phyloP scores from a whole-genome alignment of 2,113 vertebrate species.

The Cephalopterus ornatus region DNA sequence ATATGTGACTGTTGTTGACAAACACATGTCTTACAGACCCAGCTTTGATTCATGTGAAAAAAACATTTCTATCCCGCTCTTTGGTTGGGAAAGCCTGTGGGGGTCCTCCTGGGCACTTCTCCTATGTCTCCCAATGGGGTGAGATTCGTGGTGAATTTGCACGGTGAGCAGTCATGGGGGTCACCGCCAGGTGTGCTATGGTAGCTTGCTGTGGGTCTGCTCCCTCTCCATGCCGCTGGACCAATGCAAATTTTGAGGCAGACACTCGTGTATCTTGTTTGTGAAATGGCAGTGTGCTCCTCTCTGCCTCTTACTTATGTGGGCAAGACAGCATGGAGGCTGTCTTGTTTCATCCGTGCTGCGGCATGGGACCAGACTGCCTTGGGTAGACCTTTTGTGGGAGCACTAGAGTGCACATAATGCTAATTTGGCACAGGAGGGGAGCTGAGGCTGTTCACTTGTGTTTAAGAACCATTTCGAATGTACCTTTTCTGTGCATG shows the following conservation, averaged over 20 bases:
- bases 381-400: background rate
- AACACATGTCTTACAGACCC: background rate
- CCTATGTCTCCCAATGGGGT: fast-evolving
- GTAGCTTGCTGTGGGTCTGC: background rate
- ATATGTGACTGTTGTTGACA: background rate
- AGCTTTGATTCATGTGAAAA: background rate
- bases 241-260: background rate
- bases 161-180: fast-evolving
- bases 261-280: fast-evolving
- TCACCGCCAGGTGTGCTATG: fast-evolving
- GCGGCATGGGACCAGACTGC: fast-evolving
- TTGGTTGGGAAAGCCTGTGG: fast-evolving
- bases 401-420: fast-evolving
- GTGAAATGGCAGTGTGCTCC: background rate
- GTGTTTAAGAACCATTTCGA: background rate
- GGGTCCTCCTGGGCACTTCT: background rate
- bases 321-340: background rate
- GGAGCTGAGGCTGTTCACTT: background rate
- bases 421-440: background rate
- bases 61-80: fast-evolving
- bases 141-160: background rate
- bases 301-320: background rate
- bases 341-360: fast-evolving
- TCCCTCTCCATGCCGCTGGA: background rate
- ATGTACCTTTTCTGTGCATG: background rate